Conservation (phyloP, 2,888 invertebrate species). For the Mechanitis messenoides region DNA sequence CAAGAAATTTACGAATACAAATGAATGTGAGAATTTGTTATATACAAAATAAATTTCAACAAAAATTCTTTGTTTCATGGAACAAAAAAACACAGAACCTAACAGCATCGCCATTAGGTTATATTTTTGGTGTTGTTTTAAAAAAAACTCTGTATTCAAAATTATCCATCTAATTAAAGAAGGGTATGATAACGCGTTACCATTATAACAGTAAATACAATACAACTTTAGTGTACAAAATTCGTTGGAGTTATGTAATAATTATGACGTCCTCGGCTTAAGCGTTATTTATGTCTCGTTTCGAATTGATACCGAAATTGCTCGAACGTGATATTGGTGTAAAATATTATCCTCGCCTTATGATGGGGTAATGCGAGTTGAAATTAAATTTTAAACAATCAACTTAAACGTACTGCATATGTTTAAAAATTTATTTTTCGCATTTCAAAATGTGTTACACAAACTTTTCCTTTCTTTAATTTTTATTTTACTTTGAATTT, state of each 20-base stretch:
- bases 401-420: not conserved
- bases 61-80: too few relatives aligned
- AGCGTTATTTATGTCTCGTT: constrained; percentile 26
- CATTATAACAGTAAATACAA: not conserved
- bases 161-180: constrained; percentile 1
- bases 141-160: not conserved
- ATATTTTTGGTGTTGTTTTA: not conserved
- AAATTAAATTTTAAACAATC: not conserved
- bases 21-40: too few relatives aligned
- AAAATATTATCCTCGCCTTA: constrained; percentile 13
- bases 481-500: too few relatives aligned
- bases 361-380: not conserved
- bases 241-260: constrained; percentile 3
- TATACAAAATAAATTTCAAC: too few relatives aligned
- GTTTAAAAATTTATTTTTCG: too few relatives aligned
- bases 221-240: not conserved
- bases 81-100: not conserved
- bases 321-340: constrained; percentile 13
- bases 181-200: constrained; percentile 1
- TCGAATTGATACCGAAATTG: constrained; percentile 17
- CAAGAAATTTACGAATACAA: not conserved
- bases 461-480: too few relatives aligned
- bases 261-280: constrained; percentile 18
- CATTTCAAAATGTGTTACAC: too few relatives aligned
- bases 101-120: not conserved